Base-by-base conservation (phyloP, 2,113 vertebrate species). In the Centropristis striata region DNA sequence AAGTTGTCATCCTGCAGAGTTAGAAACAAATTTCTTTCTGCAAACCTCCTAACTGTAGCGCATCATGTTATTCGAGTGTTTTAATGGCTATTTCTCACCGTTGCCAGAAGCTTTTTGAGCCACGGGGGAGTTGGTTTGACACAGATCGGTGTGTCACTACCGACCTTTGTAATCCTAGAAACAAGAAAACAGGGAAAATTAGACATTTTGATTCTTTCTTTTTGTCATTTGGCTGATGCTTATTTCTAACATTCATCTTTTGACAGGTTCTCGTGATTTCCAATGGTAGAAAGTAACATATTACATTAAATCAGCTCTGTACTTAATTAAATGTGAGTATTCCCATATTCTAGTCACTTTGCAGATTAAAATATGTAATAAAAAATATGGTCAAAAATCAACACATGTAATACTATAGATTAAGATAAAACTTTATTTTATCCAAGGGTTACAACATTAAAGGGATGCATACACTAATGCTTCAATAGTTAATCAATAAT, bases 131-230 rank as follows among this genome's bases (percentile, higher is more conserved):
- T 16, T 12, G 39, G 25, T 12, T 32, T 21, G 25, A 71, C 27
- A 36, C 68, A 71, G 3, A 54, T 4, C 1, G 4, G 4, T 16
- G 0, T 1, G 0, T 0, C 1, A 1, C 1, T 8, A 1, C 1
- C n/a, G 7, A 15, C 4, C 2, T 8, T 11, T 1, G 0, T 15
- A 15, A 71, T 16, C 27, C 68, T 71, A 21, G 4, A 71, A 21
- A 46, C 3, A 27, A 36, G 12, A 36, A 32, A 66, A n/a, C 13
- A 18, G 2, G 13, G 11, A 5, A n/a, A 23, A 36, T 46, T 16
- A 47, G 8, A 21, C 25, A n/a, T 41, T 20, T 66, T 27, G 0
- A 27, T 18, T 12, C 5, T 12, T 15, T 4, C 6, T 27, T 12
- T 32, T 51, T 51, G 4, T 51, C 25, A 10, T 55, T 55, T 55